These are phyloP conservation scores for Meriones unguiculatus DNA, from an alignment of 2,113 vertebrate species.

Conservation along the genomic window DNA sequence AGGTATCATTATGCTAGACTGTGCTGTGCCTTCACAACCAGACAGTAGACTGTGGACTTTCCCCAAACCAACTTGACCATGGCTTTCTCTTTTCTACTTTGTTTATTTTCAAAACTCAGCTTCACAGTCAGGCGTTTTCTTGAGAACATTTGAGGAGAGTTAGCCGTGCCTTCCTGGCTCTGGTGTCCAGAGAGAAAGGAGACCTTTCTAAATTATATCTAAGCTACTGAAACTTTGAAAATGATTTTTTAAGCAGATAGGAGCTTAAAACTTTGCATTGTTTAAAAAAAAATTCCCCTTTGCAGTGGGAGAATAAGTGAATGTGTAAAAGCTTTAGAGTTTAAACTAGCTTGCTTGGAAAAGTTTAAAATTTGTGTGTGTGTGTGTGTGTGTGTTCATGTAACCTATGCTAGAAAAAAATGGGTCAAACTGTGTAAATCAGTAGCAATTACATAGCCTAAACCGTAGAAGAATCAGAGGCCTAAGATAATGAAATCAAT, in stretches of 20 bases:
- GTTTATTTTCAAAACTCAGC: not conserved
- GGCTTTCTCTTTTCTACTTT: not conserved
- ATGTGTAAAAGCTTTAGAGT: not conserved
- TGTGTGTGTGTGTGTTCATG: not conserved
- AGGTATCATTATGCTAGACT: not conserved
- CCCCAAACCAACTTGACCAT: not conserved
- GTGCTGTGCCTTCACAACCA: not conserved
- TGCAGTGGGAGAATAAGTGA: not conserved
- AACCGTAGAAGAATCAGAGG: not conserved
- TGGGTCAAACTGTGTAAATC: not conserved
- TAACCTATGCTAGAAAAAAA: not conserved
- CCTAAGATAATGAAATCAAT: not conserved
- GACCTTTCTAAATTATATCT: not conserved
- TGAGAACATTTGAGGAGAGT: not conserved
- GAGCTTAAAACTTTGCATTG: not conserved
- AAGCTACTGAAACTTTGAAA: not conserved
- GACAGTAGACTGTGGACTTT: not conserved
- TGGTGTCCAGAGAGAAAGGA: not conserved
- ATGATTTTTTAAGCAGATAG: not conserved
- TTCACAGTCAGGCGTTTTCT: not conserved
- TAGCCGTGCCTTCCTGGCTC: not conserved
- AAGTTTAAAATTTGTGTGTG: not conserved
- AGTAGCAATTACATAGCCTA: not conserved
- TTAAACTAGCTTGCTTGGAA: conserved; percentile 31
- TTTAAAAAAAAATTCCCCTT: not conserved